phyloP scores from a whole-genome alignment of 2,113 vertebrate genomes.

The Delphinus delphis region DNA sequence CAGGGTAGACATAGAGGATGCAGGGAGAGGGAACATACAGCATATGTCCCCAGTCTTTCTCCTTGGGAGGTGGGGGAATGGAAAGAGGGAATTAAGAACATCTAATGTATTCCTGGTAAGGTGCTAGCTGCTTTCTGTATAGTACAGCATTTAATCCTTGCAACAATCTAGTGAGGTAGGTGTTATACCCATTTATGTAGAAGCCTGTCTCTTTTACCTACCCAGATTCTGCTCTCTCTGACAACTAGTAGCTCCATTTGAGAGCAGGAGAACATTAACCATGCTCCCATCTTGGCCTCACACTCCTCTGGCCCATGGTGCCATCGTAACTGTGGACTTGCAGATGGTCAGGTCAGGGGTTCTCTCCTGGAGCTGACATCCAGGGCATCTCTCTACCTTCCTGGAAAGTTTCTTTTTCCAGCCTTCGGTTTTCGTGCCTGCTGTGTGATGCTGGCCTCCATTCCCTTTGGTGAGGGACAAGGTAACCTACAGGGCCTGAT shows the following conservation, averaged over 20 bases:
- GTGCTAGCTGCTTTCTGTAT: not conserved
- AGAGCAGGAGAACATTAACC: not conserved
- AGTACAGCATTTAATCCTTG: not conserved
- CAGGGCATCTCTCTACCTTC: not conserved
- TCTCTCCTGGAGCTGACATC: not conserved
- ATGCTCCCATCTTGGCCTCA: not conserved
- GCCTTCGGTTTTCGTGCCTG: not conserved
- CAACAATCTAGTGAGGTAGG: not conserved
- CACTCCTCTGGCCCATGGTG: not conserved
- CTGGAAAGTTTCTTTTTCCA: not conserved
- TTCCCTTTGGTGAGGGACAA: not conserved
- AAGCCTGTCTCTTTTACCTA: not conserved
- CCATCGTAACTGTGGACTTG: not conserved
- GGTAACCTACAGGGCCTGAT: not conserved
- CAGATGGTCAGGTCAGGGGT: not conserved
- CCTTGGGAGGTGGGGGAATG: constrained; percentile 15
- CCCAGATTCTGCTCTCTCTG: not conserved
- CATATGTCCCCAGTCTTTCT: not conserved
- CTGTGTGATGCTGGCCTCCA: not conserved
- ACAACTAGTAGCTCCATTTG: not conserved
- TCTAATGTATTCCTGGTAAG: not conserved
- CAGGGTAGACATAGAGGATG: constrained; percentile 73
- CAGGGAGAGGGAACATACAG: constrained; percentile 15
- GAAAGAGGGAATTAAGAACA: constrained; percentile 19
- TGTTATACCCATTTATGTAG: not conserved